phyloP scores from a whole-genome alignment of 2,113 vertebrate genomes.

The Empidonax alnorum region DNA sequence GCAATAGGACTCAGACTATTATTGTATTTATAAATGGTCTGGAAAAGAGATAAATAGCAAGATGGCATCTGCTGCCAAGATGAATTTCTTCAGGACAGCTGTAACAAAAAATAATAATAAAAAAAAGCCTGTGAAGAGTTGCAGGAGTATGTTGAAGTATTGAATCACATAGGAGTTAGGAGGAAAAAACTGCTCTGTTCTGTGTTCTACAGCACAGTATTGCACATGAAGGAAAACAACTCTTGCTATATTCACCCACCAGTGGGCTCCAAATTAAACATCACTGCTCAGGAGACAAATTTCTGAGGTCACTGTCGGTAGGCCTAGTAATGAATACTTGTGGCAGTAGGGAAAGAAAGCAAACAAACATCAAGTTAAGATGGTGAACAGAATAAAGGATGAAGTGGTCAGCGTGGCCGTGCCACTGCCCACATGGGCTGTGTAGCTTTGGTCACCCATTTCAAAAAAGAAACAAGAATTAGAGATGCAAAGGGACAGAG shows the following conservation, averaged over 20 bases:
- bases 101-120: conserved; percentile 23
- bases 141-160: neutral
- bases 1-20: neutral
- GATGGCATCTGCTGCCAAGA: conserved; percentile 25
- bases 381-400: neutral
- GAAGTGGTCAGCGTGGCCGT: neutral
- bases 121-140: neutral
- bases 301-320: neutral
- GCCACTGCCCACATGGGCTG: neutral
- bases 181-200: neutral
- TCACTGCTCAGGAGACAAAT: neutral
- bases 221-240: neutral
- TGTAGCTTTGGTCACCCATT: neutral
- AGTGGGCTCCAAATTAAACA: neutral
- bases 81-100: neutral
- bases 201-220: neutral
- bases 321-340: neutral
- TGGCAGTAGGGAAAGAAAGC: neutral
- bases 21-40: neutral
- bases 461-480: neutral
- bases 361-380: neutral
- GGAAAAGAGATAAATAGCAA: conserved; percentile 20
- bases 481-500: neutral
- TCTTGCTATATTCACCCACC: neutral
- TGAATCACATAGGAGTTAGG: neutral